Base-by-base conservation (phyloP, 2,113 vertebrate species). In the Cygnus buccinator region DNA sequence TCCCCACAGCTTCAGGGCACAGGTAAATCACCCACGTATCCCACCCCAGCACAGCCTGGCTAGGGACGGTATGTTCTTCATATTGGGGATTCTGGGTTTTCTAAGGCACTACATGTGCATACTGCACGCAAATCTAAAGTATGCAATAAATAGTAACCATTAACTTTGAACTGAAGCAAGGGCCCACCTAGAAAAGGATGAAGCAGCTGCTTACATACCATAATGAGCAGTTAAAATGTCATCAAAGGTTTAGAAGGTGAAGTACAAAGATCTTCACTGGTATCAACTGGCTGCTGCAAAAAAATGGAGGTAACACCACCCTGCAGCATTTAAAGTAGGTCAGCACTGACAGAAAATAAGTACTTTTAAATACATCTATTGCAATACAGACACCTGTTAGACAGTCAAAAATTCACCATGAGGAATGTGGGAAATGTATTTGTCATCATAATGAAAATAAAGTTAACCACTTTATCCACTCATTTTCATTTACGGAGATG, bases 101-200 rank as follows among this genome's bases (percentile, higher is more conserved):
- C 72, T 80, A 39, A 91, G 72, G 90, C 79, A 74, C 91, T 39
- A 23, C 0, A 3, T 23, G 71, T 93, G 96, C 87, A 52, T 90
- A 41, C 63, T 67, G 25, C 72, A 18, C 2, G 13, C 18, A 77
- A 26, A 78, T 80, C 85, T 80, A 62, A 94, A 86, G 72, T 67
- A 61, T 70, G 94, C 93, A 97, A 96, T 97, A 96, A 97, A 97
- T 95, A 97, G 95, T 96, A 97, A 97, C 95, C 93, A 97, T 96
- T 96, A 97, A 96, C 95, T 91, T 41, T 46, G 82, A 73, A 83
- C 0, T 80, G 87, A 88, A 88, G 68, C 63, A 70, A 66, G 18
- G 83, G 35, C 43, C 35, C 87, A 80, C 67, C 78, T 85, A 80
- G 63, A 66, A 88, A 71, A 90, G 79, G 74, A 89, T 86, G 33